Base-by-base conservation (phyloP, 2,797 vertebrate genomes). In the Tokudaia tokunoshimensis region DNA sequence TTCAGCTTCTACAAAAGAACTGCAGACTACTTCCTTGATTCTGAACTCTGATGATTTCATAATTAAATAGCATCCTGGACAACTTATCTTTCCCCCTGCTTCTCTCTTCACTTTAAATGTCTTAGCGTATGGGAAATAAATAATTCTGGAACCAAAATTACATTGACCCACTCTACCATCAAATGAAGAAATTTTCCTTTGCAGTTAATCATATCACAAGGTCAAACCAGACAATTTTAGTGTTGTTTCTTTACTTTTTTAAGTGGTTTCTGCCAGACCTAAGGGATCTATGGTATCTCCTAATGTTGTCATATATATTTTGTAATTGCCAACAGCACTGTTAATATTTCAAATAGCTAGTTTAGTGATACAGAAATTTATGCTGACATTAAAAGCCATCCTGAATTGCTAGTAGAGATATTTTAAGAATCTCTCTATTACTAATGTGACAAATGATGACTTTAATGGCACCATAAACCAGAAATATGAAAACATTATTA, bases 381-480 rank as follows among this genome's bases (percentile, higher is more conserved):
- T 98, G 92, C 85, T 98, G 97, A 97, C 89, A 96, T 98, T 98
- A 98, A 98, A 98, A 98, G 89, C 89, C 94, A 95, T 93, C 94
- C n/a, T 96, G 94, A 98, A 98, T 97, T 97, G 75, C 92, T 97
- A 1, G 95, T 97, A 96, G 92, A 92, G 87, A 97, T 98, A 97
- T 98, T 98, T 98, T 98, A 96, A 98, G 97, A 98, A 95, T 97
- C 90, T 86, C 61, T 97, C 81, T 96, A 76, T 97, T 98, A 94
- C 85, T 98, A 98, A 97, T 97, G 96, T 95, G 97, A 97, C 96
- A 98, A 98, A 98, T 98, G 89, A 97, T 98, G 34, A 96, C 96
- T 98, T 98, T 98, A 97, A 98, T 96, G 96, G 92, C 93, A 97
- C 96, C 93, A 97, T 98, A 98, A 98, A 98, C 44, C 74, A 98